Percentiles rank a stretch among this genome's conserved stretches.
These are phyloP conservation scores for Tragelaphus scriptus DNA, from an alignment of 2,113 vertebrate genomes.

Conservation along the genomic window DNA sequence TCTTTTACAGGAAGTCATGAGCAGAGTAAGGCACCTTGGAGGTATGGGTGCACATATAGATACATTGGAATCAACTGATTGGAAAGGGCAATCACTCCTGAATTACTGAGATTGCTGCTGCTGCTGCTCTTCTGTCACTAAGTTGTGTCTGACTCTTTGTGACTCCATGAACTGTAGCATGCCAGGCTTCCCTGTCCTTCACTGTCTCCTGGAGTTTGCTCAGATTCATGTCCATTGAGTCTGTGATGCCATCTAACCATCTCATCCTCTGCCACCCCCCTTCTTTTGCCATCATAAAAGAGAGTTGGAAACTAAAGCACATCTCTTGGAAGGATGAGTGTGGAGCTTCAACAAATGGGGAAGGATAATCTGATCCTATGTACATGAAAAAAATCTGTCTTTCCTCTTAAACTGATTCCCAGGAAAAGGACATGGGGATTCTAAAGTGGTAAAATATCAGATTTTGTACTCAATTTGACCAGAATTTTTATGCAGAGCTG, in stretches of 20 bases:
- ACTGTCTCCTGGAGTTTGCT: neutral
- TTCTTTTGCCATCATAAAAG: neutral
- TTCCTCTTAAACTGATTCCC: neutral
- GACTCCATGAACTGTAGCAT: fast-evolving
- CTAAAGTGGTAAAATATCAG: neutral
- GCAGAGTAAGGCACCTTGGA: neutral
- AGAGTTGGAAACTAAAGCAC: neutral
- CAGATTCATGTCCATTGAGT: neutral
- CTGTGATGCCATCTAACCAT: neutral
- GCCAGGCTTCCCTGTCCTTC: neutral
- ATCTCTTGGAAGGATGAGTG: neutral
- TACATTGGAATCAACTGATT: neutral
- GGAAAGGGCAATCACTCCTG: neutral
- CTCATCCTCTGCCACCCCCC: neutral
- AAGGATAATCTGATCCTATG: neutral
- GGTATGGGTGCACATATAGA: neutral
- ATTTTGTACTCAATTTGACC: neutral
- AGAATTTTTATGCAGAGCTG: neutral
- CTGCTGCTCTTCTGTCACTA: neutral
- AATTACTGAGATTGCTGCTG: neutral
- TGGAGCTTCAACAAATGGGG: too few relatives aligned
- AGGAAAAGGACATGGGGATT: neutral
- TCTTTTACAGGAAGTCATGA: neutral
- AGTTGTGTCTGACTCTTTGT: neutral
- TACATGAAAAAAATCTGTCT: neutral